Evolutionary conservation across 2,888 invertebrate species (phyloP), one percentile per base, ranked within the genome.

Genomic region (Polymixis flavicincta): DNA sequence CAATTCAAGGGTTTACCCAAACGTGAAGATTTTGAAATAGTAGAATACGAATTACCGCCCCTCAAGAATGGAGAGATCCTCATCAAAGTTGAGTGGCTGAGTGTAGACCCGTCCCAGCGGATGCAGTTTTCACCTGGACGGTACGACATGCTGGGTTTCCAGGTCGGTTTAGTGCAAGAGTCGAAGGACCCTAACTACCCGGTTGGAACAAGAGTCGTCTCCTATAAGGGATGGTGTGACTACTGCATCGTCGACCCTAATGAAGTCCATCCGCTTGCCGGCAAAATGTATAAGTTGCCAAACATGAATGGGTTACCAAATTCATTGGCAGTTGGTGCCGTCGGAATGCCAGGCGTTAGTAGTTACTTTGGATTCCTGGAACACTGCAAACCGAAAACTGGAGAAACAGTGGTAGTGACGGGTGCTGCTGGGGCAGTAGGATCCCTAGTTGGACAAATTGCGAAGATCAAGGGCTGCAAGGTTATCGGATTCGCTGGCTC

Each of bases 401-500:
- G 98, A 1, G 98, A 98, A 89, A 97, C 97, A 0, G 97, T 98
- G 0, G 97, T 98, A 0, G 97, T 98, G 6, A 97, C 97, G 3
- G 97, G 97, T 0, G 98, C 98, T 6, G 98, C 98, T 1, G 98
- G 98, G 9, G 98, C 98, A 14, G 98, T 98, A 5, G 98, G 98
- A 5, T 97, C 97, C 76, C 91, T 97, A 17, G 98, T 98, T 0
- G 98, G 98, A 13, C 98, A 98, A 92, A 97, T 98, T 74, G 98
- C 97, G 0, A 98, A 98, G 91, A 97, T 98, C 55, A 97, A 97
- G 93, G 97, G 97, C 83, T 94, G 93, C 83, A 92, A 82, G 82
- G 95, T 98, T 0, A 97, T 98, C 82, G 98, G 98, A 0, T 97
- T 98, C 86, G 97, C 98, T 42, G 98, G 98, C 2, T 69, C 78